A percentile compares a stretch with the other conserved stretches of the same genome.
Evolutionary conservation across 2,113 vertebrate species (phyloP).

Genomic region (Coptodon rendalli): DNA sequence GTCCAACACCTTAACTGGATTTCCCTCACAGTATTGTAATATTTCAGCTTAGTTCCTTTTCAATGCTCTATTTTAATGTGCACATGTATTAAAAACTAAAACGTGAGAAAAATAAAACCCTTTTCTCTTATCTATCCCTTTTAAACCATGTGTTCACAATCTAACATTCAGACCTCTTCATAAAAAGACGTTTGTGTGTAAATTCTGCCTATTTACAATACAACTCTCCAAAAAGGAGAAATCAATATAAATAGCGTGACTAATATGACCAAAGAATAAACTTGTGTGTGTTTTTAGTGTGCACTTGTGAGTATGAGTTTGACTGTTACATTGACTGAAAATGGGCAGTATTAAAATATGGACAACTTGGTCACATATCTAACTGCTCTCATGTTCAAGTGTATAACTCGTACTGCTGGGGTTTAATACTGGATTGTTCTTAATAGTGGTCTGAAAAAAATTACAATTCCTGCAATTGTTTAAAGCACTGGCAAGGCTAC

Average conservation of each 20-base stretch:
- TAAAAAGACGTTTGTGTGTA: slow-evolving; percentile 65
- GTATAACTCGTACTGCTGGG: not conserved
- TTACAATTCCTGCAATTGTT: not conserved
- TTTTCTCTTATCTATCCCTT: not conserved
- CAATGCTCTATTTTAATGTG: not conserved
- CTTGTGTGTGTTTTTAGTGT: not conserved
- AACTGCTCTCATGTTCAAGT: not conserved
- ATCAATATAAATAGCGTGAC: slow-evolving; percentile 65
- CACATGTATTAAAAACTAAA: slow-evolving; percentile 10
- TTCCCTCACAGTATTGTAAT: not conserved
- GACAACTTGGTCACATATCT: not conserved
- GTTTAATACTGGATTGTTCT: slow-evolving; percentile 1
- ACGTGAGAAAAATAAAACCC: slow-evolving; percentile 1
- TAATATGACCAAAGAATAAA: slow-evolving; percentile 31
- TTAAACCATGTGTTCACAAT: slow-evolving; percentile 1
- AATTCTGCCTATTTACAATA: slow-evolving; percentile 64
- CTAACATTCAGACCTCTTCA: slow-evolving; percentile 59
- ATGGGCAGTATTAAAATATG: not conserved
- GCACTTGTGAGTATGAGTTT: not conserved
- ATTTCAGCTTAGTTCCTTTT: not conserved
- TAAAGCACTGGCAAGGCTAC: not conserved
- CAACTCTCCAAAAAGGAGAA: slow-evolving; percentile 72
- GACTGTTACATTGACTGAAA: slow-evolving; percentile 23
- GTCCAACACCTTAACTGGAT: not conserved
- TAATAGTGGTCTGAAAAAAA: not conserved